These are phyloP conservation scores for Hydrozoanthus tunicans DNA, from an alignment of 64 coral and sea anemone genomes.

Conservation along the genomic window DNA sequence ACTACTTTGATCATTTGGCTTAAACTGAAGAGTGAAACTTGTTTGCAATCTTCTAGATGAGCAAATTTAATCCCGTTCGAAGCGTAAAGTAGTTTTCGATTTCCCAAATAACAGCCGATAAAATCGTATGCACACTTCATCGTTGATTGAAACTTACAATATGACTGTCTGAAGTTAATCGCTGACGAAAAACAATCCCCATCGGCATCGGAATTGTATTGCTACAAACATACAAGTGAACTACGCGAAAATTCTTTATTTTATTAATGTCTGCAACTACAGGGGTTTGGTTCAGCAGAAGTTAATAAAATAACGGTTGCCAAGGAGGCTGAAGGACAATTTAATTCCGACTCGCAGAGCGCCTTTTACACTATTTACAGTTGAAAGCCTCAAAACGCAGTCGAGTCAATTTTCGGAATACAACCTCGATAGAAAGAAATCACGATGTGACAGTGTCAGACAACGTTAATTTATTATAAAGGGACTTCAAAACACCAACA, in stretches of 20 bases:
- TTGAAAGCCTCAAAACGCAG: conserved; percentile 6
- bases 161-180: conserved; percentile 22
- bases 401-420: neutral
- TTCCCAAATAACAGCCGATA: conserved; percentile 32
- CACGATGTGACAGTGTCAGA: no score
- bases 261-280: neutral
- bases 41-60: neutral
- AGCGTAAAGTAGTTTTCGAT: conserved; percentile 15
- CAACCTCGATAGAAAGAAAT: no score
- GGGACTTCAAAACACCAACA: neutral
- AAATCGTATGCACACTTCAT: conserved; percentile 12
- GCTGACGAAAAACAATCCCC: neutral
- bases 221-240: neutral
- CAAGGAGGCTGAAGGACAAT: conserved; percentile 9
- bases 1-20: neutral
- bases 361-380: conserved; percentile 45
- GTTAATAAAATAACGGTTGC: conserved; percentile 36
- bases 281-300: neutral
- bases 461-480: no score
- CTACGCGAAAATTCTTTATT: conserved; percentile 9
- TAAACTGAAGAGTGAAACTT: neutral
- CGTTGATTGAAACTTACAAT: conserved; percentile 54
- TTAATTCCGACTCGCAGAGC: neutral
- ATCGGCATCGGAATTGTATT: neutral
- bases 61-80: neutral